Conservation (phyloP, 2,113 vertebrate species). For the Ailurus styani region DNA sequence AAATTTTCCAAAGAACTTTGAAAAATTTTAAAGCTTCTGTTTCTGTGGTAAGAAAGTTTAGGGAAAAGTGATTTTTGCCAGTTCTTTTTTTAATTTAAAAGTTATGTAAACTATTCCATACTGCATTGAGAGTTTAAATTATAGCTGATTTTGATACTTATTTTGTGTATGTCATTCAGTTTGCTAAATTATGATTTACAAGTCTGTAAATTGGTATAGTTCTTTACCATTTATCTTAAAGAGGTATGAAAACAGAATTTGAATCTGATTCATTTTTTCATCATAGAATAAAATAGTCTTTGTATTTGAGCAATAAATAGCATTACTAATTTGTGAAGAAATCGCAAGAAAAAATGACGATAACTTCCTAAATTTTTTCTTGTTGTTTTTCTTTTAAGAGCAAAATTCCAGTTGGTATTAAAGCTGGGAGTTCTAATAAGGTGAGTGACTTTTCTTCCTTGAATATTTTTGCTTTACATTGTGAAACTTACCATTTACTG, state of each 20-base stretch:
- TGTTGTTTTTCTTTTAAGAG: slow-evolving; percentile 84
- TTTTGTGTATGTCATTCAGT: neutral
- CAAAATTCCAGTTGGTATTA: slow-evolving; percentile 94
- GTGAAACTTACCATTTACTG: neutral
- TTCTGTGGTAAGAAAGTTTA: neutral
- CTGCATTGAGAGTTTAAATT: neutral
- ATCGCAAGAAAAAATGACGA: neutral
- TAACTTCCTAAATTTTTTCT: neutral
- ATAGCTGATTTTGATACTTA: neutral
- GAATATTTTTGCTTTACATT: neutral
- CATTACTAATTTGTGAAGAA: neutral
- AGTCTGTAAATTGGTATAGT: neutral
- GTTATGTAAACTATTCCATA: neutral
- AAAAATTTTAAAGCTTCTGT: neutral
- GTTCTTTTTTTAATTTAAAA: neutral
- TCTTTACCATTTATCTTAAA: neutral
- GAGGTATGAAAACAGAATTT: neutral
- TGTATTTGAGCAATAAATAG: neutral
- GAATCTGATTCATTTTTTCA: neutral
- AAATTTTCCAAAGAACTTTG: neutral
- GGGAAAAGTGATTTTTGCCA: neutral
- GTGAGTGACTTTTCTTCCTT: slow-evolving; percentile 80
- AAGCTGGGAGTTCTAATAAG: slow-evolving; percentile 96
- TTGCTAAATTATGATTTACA: slow-evolving; percentile 1
- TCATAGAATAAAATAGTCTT: neutral